Evolutionary conservation across 2,797 vertebrate species (phyloP).

Genomic region (Clarias platycephalus): DNA sequence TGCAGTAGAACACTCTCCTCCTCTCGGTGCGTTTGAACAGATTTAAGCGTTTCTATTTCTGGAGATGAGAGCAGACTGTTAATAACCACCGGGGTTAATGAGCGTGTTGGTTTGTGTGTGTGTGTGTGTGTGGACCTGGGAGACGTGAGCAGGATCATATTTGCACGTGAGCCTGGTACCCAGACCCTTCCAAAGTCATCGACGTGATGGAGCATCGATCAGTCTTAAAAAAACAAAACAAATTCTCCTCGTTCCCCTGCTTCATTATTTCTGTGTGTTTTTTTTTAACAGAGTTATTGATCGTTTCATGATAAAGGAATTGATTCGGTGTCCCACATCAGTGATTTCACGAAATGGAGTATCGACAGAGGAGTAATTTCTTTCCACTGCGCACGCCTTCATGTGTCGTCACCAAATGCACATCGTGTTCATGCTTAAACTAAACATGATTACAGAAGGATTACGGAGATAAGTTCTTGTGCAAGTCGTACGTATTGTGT

Average conservation of each 20-base stretch:
- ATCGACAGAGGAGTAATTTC: slow-evolving; percentile 41
- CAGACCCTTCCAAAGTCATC: not conserved
- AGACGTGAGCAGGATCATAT: not conserved
- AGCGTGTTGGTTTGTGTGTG: not conserved
- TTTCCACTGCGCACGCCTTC: not conserved
- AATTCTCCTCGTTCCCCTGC: slow-evolving; percentile 16
- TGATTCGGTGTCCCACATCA: slow-evolving; percentile 45
- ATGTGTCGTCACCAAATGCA: not conserved
- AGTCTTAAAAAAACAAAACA: not conserved
- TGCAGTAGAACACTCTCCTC: slow-evolving; percentile 7
- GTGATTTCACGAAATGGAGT: slow-evolving; percentile 46
- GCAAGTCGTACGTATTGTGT: too few relatives aligned
- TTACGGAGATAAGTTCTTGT: too few relatives aligned
- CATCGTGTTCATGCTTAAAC: not conserved
- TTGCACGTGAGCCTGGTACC: not conserved
- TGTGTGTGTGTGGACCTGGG: not conserved
- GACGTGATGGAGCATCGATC: slow-evolving; percentile 39
- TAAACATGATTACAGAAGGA: not conserved
- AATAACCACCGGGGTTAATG: slow-evolving; percentile 11
- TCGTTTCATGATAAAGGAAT: slow-evolving; percentile 41
- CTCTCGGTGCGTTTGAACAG: not conserved
- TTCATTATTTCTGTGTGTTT: not conserved
- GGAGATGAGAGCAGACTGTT: slow-evolving; percentile 13
- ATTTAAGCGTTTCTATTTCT: slow-evolving; percentile 17
- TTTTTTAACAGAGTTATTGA: slow-evolving; percentile 32